phyloP scores from a whole-genome alignment of 2,797 vertebrate species.

The Manis pentadactyla region DNA sequence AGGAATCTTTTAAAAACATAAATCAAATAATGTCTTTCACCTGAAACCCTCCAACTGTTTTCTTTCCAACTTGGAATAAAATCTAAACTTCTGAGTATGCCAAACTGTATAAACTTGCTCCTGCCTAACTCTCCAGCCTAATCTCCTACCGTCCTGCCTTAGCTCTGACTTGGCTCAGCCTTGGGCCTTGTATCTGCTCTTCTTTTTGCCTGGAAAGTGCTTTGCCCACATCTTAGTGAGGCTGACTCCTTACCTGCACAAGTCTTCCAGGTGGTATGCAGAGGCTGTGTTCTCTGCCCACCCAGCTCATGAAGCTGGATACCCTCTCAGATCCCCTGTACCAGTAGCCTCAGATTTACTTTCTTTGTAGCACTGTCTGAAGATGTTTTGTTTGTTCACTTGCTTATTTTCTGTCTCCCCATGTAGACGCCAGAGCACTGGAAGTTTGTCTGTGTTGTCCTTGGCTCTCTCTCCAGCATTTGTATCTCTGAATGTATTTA shows the following conservation, averaged over 20 bases:
- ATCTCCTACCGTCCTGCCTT: background rate
- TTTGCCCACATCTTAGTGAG: background rate
- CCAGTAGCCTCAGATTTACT: background rate
- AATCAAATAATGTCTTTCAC: conserved; percentile 44
- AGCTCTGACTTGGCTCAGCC: background rate
- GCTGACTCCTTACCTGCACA: background rate
- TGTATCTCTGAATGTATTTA: conserved; percentile 21
- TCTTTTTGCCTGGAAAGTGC: background rate
- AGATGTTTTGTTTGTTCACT: conserved; percentile 9
- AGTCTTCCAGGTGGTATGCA: background rate
- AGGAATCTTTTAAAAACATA: conserved; percentile 56
- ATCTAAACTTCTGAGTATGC: background rate
- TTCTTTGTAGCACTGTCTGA: conserved; percentile 9
- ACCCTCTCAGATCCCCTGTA: background rate
- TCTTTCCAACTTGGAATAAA: conserved; percentile 37
- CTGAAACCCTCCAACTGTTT: background rate
- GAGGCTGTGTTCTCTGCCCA: background rate
- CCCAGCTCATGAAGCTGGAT: background rate
- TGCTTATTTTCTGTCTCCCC: background rate
- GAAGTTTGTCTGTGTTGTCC: background rate
- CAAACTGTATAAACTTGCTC: background rate
- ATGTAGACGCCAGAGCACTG: background rate
- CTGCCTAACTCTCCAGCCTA: background rate
- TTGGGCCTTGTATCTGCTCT: background rate
- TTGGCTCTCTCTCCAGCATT: background rate